Conservation (phyloP, 2,797 vertebrate genomes). For the Novumbra hubbsi region DNA sequence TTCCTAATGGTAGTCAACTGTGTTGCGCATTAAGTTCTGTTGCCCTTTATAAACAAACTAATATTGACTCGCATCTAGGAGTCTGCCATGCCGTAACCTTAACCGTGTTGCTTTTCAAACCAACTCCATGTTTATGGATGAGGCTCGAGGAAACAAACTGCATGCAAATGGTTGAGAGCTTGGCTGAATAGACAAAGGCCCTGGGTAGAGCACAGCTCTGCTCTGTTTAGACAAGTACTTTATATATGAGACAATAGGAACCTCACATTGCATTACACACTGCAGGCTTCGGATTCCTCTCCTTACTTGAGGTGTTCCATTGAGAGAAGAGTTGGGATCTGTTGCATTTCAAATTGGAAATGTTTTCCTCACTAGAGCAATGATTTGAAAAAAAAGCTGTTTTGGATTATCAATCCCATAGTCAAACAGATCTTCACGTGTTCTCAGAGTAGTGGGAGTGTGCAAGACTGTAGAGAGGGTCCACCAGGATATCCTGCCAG, state of each 20-base stretch:
- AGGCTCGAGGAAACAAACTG: not conserved
- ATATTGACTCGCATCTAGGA: not conserved
- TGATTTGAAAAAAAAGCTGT: not conserved
- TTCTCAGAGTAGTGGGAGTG: not conserved
- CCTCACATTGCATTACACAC: not conserved
- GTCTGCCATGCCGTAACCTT: not conserved
- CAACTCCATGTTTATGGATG: conserved; percentile 3
- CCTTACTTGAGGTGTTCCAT: not conserved
- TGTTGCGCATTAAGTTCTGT: not conserved
- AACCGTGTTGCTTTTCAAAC: conserved; percentile 6
- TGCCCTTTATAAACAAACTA: not conserved
- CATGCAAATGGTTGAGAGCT: not conserved
- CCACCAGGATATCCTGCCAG: not conserved
- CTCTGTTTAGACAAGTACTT: not conserved
- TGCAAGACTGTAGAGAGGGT: not conserved
- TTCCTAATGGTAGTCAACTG: not conserved
- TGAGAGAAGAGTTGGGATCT: not conserved
- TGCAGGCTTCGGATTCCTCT: not conserved
- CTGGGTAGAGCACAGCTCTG: not conserved
- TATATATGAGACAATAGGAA: not conserved
- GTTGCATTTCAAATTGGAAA: not conserved
- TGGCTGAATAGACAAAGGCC: not conserved
- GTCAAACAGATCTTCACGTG: not conserved
- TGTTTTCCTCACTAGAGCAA: not conserved
- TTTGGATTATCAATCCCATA: not conserved